Evolutionary conservation across 2,888 invertebrate species (phyloP).

Genomic region (Clitarchus hookeri): DNA sequence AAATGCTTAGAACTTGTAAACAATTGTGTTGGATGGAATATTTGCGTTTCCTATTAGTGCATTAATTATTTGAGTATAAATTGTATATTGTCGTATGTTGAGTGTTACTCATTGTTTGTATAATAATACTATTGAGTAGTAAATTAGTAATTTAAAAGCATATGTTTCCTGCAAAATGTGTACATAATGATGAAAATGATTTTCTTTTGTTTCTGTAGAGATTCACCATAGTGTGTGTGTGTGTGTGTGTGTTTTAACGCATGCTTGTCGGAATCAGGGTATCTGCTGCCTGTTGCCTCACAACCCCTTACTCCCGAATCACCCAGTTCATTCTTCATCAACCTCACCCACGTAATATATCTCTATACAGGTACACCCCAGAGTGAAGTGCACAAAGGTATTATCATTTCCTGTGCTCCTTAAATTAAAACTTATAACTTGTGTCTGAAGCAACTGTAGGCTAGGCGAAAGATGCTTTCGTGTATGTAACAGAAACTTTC

Average conservation of each 20-base stretch:
- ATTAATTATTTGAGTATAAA: neutral
- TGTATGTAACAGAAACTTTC: neutral
- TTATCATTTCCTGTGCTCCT: neutral
- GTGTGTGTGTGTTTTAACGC: neutral
- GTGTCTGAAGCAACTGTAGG: neutral
- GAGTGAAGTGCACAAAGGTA: neutral
- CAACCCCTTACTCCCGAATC: neutral
- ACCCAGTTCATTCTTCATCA: neutral
- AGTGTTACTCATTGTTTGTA: neutral
- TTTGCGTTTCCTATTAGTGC: slow-evolving; percentile 1
- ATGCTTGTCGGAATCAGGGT: slow-evolving; percentile 36
- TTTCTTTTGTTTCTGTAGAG: slow-evolving; percentile 15
- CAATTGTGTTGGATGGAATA: neutral
- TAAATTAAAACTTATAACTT: neutral
- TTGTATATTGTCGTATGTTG: neutral
- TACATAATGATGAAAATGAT: neutral
- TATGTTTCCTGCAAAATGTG: slow-evolving; percentile 2
- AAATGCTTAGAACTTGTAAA: too few species aligned
- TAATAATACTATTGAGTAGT: neutral
- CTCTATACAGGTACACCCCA: neutral
- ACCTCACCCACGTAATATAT: neutral
- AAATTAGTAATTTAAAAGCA: slow-evolving; percentile 1
- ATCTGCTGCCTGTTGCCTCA: slow-evolving; percentile 31
- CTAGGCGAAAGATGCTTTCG: neutral
- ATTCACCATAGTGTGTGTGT: neutral